These are phyloP conservation scores for Rotaria socialis DNA, from an alignment of 2,888 invertebrate species.

Conservation along the genomic window DNA sequence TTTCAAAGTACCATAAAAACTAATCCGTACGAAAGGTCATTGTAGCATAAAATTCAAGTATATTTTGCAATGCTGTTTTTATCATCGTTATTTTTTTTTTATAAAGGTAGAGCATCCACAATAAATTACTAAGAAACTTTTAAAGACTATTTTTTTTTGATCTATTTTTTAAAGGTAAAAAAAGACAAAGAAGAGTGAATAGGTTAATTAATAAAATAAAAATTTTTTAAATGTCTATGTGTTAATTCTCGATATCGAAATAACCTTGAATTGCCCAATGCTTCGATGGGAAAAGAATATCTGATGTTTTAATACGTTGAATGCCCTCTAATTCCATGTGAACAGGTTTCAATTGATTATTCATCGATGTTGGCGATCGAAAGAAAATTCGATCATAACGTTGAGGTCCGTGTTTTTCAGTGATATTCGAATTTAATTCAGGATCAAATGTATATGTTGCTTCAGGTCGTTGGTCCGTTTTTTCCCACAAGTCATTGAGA, in stretches of 20 bases:
- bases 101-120: no score
- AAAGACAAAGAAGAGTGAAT: background rate
- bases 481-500: background rate
- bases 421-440: background rate
- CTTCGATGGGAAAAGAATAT: background rate
- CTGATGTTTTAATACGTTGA: background rate
- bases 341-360: background rate
- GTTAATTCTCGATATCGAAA: background rate
- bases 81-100: no score
- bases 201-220: background rate
- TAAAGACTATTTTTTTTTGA: no score
- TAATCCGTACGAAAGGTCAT: no score
- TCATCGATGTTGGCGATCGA: background rate
- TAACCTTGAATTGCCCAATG: conserved; percentile 5
- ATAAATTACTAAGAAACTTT: no score
- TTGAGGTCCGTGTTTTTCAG: background rate
- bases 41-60: no score
- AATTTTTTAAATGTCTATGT: background rate
- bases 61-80: no score
- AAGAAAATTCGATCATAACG: background rate
- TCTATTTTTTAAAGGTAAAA: no score
- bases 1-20: no score
- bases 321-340: conserved; percentile 8
- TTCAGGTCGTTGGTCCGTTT: background rate
- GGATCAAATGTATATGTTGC: background rate